Percentiles rank a stretch among this genome's conserved stretches.
Conservation (phyloP, 2,888 invertebrate genomes). For the Acanthosoma haemorrhoidale region DNA sequence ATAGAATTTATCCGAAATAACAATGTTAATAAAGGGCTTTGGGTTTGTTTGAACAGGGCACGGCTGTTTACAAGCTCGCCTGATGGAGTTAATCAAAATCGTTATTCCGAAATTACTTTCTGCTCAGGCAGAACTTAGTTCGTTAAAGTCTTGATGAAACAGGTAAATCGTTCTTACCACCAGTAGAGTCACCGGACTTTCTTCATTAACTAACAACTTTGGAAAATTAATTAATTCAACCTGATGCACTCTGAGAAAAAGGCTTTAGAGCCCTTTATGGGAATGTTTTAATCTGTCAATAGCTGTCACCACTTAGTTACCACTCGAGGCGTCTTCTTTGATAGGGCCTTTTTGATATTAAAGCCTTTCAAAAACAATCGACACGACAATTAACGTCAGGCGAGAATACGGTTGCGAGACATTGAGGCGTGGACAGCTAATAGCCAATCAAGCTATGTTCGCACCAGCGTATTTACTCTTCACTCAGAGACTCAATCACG, state of each 20-base stretch:
- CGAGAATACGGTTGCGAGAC: no score
- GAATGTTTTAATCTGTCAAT: neutral
- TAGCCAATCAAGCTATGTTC: no score
- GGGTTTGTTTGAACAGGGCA: neutral
- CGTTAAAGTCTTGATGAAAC: conserved; percentile 12
- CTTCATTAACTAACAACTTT: conserved; percentile 6
- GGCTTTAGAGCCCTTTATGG: neutral
- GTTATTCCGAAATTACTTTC: conserved; percentile 5
- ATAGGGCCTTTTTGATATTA: no score
- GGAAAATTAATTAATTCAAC: neutral
- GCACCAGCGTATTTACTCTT: no score
- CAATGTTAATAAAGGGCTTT: no score
- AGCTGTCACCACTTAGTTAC: no score
- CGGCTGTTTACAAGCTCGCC: neutral
- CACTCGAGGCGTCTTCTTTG: no score
- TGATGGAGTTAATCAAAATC: conserved; percentile 10
- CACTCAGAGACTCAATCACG: no score
- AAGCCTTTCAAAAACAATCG: no score
- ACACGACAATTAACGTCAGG: no score
- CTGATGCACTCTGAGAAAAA: neutral
- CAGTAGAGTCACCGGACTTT: neutral
- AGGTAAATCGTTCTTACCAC: conserved; percentile 2
- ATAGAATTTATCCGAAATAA: no score
- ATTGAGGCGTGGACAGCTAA: no score
- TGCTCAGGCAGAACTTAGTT: conserved; percentile 1